A percentile compares a stretch with the other conserved stretches of the same genome.
Conservation (phyloP, 2,113 vertebrate genomes). For the Macquaria australasica region DNA sequence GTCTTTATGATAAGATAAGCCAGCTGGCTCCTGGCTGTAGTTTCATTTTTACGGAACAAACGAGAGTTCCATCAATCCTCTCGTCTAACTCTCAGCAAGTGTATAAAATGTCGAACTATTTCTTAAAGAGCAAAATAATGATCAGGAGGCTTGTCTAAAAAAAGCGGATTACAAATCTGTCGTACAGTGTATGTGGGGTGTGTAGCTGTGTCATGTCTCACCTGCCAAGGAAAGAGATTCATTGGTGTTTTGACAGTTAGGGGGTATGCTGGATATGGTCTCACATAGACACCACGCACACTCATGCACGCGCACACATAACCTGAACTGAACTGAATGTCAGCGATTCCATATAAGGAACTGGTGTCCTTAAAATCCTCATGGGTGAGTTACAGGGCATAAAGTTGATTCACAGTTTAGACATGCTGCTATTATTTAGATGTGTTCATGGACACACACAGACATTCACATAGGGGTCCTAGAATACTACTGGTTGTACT, state of each 20-base stretch:
- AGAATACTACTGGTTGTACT: not conserved
- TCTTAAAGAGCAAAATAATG: no score
- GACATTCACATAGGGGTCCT: conserved; percentile 10
- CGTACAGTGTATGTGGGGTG: not conserved
- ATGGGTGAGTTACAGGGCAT: not conserved
- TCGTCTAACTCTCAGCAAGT: not conserved
- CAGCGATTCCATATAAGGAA: conserved; percentile 17
- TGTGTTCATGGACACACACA: not conserved
- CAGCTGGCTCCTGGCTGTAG: not conserved
- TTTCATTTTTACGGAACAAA: not conserved
- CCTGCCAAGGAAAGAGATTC: conserved; percentile 12
- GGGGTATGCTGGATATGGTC: not conserved
- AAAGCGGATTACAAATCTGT: not conserved
- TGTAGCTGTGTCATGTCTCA: not conserved
- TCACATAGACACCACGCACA: not conserved
- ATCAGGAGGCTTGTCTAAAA: not conserved
- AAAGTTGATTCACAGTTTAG: conserved; percentile 30
- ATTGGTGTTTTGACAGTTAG: conserved; percentile 40
- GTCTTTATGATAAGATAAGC: not conserved
- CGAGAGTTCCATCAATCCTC: not conserved
- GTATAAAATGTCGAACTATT: not conserved
- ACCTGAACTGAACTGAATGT: conserved; percentile 23
- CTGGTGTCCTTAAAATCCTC: conserved; percentile 20
- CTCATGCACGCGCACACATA: not conserved
- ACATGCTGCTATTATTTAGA: conserved; percentile 1